Evolutionary conservation across 2,113 vertebrate species (phyloP), one percentile per base, ranked within the genome.

Genomic region (Pelodiscus sinensis): DNA sequence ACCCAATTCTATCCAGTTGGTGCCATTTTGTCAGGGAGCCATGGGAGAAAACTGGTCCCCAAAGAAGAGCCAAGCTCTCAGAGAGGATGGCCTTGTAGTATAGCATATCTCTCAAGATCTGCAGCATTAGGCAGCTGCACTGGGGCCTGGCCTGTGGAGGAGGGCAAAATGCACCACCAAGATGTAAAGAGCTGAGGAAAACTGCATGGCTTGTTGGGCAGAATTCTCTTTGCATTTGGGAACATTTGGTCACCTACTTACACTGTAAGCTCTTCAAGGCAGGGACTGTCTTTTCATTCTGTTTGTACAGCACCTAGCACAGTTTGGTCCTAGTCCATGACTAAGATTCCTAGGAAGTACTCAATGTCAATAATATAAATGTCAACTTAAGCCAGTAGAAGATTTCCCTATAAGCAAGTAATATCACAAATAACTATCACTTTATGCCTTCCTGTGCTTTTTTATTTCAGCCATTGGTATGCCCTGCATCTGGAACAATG

Each of bases 361-460:
- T 73, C 55, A 87, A 55, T 35, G 5, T 2, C n/a, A 71, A 2
- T 44, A 81, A 58, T 86, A 86, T 75, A 44, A 54, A 7, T 25
- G 35, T 22, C 5, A 81, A 31, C 80, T 55, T n/a, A 88, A 83
- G 19, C 4, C 71, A 13, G 8, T 14, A 57, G 80, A 94, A 60
- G 9, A 22, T 56, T 77, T 83, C 77, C 35, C 65, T 82, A 35
- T 38, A 89, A 94, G 84, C 52, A 89, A 56, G 19, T 24, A 60
- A 65, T 27, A 92, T 55, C 44, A 44, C 44, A 44, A 87, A 35
- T 80, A 86, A 84, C 4, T 50, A 79, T 27, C 27, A 77, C 24
- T 90, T 85, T 83, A 81, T 92, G 16, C 4, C 62, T 75, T 86
- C 35, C 27, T 62, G 54, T 51, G 52, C 44, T 88, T 92, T 62